Evolutionary conservation across 2,113 vertebrate species (phyloP).

Genomic region (Notothenia rossii): DNA sequence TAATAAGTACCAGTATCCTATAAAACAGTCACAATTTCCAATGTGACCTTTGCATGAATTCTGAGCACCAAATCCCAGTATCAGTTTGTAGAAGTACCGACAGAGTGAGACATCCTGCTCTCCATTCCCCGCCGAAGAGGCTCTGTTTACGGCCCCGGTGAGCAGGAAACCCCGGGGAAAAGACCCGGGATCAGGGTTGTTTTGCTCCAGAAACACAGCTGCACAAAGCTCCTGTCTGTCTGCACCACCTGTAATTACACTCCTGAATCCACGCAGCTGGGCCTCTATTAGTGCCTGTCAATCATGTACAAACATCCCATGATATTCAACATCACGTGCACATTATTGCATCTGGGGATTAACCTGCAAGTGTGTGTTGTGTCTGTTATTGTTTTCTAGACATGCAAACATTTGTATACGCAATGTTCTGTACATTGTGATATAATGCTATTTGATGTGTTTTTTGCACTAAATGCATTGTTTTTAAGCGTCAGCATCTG

Average conservation of each 20-base stretch:
- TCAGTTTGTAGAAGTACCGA: neutral
- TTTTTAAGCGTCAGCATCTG: neutral
- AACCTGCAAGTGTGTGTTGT: neutral
- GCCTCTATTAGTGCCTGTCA: neutral
- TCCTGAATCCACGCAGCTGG: neutral
- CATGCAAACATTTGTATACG: too few species aligned
- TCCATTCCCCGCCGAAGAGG: conserved; percentile 48
- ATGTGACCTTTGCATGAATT: too few species aligned
- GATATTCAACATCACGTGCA: neutral
- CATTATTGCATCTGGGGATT: neutral
- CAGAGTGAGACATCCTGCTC: conserved; percentile 64
- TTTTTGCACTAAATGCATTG: neutral
- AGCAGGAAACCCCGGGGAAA: conserved; percentile 63
- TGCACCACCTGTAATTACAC: conserved; percentile 24
- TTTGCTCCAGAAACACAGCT: conserved; percentile 55
- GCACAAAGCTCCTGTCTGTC: conserved; percentile 41
- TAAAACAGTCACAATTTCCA: too few species aligned
- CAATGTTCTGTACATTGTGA: too few species aligned
- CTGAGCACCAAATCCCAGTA: neutral
- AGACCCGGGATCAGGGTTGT: conserved; percentile 75
- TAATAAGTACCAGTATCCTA: too few species aligned
- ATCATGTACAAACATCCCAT: neutral
- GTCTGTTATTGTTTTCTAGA: neutral
- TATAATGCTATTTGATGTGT: too few species aligned
- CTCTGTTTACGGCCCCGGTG: conserved; percentile 63